Conservation (phyloP, 2,888 invertebrate genomes). For the Drosophila diplacantha region DNA sequence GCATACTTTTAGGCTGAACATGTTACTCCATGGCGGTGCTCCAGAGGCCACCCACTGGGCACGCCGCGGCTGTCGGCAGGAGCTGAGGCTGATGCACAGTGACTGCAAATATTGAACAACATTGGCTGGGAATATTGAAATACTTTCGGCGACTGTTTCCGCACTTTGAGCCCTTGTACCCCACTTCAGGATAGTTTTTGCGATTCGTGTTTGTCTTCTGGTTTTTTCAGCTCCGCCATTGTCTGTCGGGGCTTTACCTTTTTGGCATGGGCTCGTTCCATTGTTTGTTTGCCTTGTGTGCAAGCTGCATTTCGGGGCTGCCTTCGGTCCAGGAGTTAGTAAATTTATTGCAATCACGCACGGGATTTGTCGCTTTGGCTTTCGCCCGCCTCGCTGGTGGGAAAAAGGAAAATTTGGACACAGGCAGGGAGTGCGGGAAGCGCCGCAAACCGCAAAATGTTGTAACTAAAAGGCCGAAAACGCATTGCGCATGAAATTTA, state of each 20-base stretch:
- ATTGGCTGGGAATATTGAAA: slow-evolving; percentile 66
- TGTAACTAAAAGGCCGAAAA: slow-evolving; percentile 45
- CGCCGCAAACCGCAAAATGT: slow-evolving; percentile 49
- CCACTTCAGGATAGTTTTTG: slow-evolving; percentile 24
- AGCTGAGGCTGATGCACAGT: slow-evolving; percentile 4
- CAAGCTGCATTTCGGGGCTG: slow-evolving; percentile 46
- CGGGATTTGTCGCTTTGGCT: slow-evolving; percentile 61
- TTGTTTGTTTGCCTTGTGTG: slow-evolving; percentile 53
- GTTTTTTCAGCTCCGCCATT: slow-evolving; percentile 35
- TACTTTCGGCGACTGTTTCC: slow-evolving; percentile 38
- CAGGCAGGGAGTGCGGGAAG: neutral
- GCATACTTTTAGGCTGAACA: slow-evolving; percentile 34
- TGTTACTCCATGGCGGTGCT: neutral
- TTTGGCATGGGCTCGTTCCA: slow-evolving; percentile 7
- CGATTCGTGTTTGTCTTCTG: slow-evolving; percentile 48
- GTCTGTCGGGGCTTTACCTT: slow-evolving; percentile 30
- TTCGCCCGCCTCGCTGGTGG: slow-evolving; percentile 31
- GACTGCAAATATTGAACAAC: slow-evolving; percentile 60
- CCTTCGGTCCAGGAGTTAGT: slow-evolving; percentile 23
- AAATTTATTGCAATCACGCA: slow-evolving; percentile 68
- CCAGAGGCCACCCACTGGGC: neutral
- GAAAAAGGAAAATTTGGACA: slow-evolving; percentile 11
- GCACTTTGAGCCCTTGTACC: slow-evolving; percentile 10
- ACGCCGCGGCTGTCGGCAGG: neutral
- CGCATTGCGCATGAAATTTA: slow-evolving; percentile 59